Percentiles rank a stretch among this genome's conserved stretches.
Evolutionary conservation across 2,113 vertebrate genomes (phyloP).

Genomic region (Forbesichthys agassizii): DNA sequence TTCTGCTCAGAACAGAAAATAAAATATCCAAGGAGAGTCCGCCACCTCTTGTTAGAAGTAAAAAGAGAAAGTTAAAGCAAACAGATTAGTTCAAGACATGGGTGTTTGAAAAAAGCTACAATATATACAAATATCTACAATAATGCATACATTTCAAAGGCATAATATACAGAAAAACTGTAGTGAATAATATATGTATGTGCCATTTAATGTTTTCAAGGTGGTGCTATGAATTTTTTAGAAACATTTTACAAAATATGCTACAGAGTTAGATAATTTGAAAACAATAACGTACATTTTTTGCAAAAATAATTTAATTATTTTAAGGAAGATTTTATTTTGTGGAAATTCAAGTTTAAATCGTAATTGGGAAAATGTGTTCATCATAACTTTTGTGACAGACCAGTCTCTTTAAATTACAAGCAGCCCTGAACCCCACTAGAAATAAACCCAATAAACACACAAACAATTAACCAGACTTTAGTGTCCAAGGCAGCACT

Average conservation of each 20-base stretch:
- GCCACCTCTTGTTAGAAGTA: too few relatives aligned
- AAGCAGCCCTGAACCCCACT: background rate
- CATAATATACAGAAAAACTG: background rate
- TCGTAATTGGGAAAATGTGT: background rate
- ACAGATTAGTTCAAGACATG: background rate
- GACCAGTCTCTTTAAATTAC: background rate
- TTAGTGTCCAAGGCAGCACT: too few relatives aligned
- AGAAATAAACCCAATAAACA: background rate
- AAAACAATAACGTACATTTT: background rate
- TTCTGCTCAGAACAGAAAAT: conserved; percentile 25
- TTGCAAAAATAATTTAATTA: background rate
- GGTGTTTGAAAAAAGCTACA: background rate
- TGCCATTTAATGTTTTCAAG: conserved; percentile 14
- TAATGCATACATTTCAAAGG: conserved; percentile 1
- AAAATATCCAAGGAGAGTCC: too few relatives aligned
- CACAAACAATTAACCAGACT: background rate
- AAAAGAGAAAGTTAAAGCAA: too few relatives aligned
- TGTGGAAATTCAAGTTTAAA: background rate
- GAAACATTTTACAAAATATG: background rate
- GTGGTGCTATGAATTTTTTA: conserved; percentile 9
- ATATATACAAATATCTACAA: background rate
- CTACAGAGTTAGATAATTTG: background rate
- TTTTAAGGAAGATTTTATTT: background rate
- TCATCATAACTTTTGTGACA: background rate
- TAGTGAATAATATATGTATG: conserved; percentile 8